These are phyloP conservation scores for Peromyscus melanophrys DNA, from an alignment of 2,797 vertebrate genomes.

Conservation along the genomic window DNA sequence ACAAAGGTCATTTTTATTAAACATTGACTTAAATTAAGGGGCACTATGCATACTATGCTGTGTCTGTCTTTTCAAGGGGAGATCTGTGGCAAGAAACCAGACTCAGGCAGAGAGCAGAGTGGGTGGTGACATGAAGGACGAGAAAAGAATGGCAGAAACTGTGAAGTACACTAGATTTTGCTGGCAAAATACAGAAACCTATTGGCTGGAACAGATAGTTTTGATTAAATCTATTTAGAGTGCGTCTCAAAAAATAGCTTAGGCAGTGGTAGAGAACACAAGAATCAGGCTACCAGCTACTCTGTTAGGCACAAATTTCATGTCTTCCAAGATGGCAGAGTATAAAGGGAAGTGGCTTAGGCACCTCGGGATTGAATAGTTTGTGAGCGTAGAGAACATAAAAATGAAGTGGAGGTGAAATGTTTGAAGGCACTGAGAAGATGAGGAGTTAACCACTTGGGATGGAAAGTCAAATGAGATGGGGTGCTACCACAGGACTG, in stretches of 20 bases:
- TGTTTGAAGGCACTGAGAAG: background rate
- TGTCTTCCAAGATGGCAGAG: background rate
- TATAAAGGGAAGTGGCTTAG: background rate
- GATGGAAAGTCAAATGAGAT: background rate
- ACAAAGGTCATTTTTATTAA: background rate
- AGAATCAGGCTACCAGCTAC: background rate
- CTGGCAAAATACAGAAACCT: conserved; percentile 13
- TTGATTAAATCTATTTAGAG: background rate
- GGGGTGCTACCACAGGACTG: no score
- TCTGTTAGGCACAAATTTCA: background rate
- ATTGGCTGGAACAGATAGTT: background rate
- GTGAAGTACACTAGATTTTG: conserved; percentile 13
- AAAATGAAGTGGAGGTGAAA: background rate
- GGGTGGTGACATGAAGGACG: background rate
- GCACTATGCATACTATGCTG: background rate
- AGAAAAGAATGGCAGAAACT: background rate
- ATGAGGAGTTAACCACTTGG: background rate
- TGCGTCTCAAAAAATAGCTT: conserved; percentile 17
- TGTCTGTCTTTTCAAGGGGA: background rate
- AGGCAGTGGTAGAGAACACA: background rate
- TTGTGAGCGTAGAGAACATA: conserved; percentile 29
- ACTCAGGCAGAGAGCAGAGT: background rate
- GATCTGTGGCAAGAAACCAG: background rate
- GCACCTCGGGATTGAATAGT: background rate
- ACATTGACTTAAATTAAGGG: background rate